Base-by-base conservation (phyloP, 1,140 invertebrate species). In the Pseudomyrmex pallidus region DNA sequence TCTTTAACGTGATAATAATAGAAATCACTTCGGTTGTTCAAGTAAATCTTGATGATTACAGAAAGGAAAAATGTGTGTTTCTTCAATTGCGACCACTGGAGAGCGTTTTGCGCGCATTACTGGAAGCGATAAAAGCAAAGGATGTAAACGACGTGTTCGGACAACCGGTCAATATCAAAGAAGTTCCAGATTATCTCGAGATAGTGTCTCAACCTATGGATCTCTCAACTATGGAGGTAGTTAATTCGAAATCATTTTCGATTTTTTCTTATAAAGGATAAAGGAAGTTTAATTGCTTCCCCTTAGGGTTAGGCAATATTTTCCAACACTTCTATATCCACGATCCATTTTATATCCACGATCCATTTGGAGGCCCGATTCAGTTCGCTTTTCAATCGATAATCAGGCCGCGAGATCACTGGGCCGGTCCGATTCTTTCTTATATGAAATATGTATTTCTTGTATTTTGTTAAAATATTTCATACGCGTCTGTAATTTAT, bases 141-240 rank as follows among this genome's bases (percentile, higher is more conserved):
- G 99, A 99, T 93, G 96, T 96, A 22, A 96, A 97, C 74, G 97
- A 98, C 87, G 98, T 99, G 52, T 99, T 99, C 94, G 96, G 96
- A 0, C 97, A 99, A 92, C 99, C 99, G 2, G 99, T 99, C 1
- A 97, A 99, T 91, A 95, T 96, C 10, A 96, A 96, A 70, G 98
- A 99, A 95, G 97, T 99, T 56, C 97, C 98, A 62, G 98, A 99
- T 94, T 99, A 99, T 94, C 96, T 97, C 64, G 97, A 98, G 15
- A 97, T 99, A 73, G 98, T 99, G 0, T 97, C 98, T 76, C 95
- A 98, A 86, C 99, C 99, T 0, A 99, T 99, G 98, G 99, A 99
- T 93, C 95, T 99, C 56, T 97, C 97, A 62, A 99, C 98, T 0
- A 99, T 99, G 97, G 93, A 95, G 87, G 94, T 94, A 68, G 96